Evolutionary conservation across 2,113 vertebrate species (phyloP), one percentile per base, ranked within the genome.

Genomic region (Carettochelys insculpta): DNA sequence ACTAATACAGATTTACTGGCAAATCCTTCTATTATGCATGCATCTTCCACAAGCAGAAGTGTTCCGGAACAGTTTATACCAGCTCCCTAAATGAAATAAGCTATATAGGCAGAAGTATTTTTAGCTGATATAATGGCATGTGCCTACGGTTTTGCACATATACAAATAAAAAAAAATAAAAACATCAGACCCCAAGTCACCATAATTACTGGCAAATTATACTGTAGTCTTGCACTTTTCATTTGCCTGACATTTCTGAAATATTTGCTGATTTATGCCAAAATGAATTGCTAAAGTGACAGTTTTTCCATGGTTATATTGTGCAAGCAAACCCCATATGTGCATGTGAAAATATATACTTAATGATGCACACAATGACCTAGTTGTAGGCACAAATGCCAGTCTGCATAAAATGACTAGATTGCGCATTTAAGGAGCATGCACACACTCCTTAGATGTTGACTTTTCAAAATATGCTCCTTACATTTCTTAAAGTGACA

Each of bases 401-500:
- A 93, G 14, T 13, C 43, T 80, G 61, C 50, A 90, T 19, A 83
- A 91, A 87, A 89, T n/a, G 58, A 4, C 5, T 31, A 34, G 9
- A 54, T 68, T 58, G 11, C 34, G 38, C 2, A 48, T 20, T 73
- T 61, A 31, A 11, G 22, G 31, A 1, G 1, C 4, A 8, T 24
- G 45, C 14, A 56, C 17, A 65, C 11, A 58, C 80, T 83, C 19
- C 19, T 38, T 38, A 68, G 61, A 5, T 31, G 4, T 6, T 50
- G 29, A 2, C 65, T 92, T 87, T 73, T 88, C 47, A 50, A 88
- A 90, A 41, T 0, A 1, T 2, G 17, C 19, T 29, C 86, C 0
- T 0, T 47, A 77, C 68, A 65, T 92, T 97, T 95, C 81, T 89
- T 87, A 88, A 83, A 92, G 86, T 68, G 45, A 92, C 87, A 92